These are phyloP conservation scores for Caenorhabditis drosophilae DNA, from an alignment of 2,888 invertebrate genomes.

Conservation along the genomic window DNA sequence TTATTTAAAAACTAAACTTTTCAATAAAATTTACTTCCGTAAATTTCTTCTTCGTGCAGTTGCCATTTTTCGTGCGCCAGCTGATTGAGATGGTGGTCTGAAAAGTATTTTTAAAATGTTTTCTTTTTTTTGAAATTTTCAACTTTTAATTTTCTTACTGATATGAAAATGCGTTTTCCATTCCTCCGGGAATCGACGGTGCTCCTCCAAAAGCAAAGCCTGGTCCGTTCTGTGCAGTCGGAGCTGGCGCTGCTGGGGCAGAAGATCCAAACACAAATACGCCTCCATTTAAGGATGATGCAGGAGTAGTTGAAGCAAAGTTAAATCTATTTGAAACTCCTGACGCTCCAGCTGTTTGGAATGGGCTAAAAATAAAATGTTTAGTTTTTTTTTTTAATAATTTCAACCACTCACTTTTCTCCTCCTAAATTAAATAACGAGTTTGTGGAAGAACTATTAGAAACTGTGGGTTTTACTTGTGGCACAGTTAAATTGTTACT, in stretches of 20 bases:
- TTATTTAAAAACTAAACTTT: too few relatives aligned
- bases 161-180: conserved; percentile 36
- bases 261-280: conserved; percentile 11
- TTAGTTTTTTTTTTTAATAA: neutral
- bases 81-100: conserved; percentile 5
- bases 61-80: conserved; percentile 34
- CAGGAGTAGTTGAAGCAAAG: conserved; percentile 1
- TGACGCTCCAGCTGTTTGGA: conserved; percentile 5
- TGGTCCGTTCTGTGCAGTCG: conserved; percentile 1
- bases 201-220: conserved; percentile 18
- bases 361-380: conserved; percentile 16
- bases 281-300: conserved; percentile 3
- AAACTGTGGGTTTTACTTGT: conserved; percentile 16
- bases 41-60: conserved; percentile 34
- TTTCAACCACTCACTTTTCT: conserved; percentile 15
- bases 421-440: conserved; percentile 23
- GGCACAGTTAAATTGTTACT: neutral
- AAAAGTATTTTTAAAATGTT: neutral
- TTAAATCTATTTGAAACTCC: conserved; percentile 14
- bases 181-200: conserved; percentile 19
- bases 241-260: conserved; percentile 1
- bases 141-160: conserved; percentile 22
- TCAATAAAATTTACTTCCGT: too few relatives aligned
- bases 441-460: conserved; percentile 27
- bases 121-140: neutral